Evolutionary conservation across 2,113 vertebrate genomes (phyloP).

Genomic region (Eurypyga helias): DNA sequence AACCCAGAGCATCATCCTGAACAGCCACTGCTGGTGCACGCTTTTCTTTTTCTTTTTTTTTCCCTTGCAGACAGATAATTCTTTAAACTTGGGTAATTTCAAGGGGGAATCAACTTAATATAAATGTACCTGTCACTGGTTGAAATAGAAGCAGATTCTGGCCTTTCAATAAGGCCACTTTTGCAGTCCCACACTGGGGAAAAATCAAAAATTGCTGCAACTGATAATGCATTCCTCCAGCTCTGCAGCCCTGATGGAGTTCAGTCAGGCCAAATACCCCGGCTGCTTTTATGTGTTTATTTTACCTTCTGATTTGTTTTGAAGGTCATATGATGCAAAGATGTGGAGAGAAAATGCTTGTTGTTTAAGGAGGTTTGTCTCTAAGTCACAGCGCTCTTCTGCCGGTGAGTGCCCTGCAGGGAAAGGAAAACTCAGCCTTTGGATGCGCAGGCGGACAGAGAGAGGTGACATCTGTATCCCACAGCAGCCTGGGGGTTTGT

Average conservation of each 20-base stretch:
- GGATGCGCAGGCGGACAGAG: not conserved
- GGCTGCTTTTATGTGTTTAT: slow-evolving; percentile 47
- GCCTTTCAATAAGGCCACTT: slow-evolving; percentile 59
- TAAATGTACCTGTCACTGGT: slow-evolving; percentile 55
- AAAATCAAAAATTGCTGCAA: slow-evolving; percentile 71
- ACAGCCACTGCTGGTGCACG: not conserved
- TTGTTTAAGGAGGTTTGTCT: not conserved
- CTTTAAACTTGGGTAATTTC: slow-evolving; percentile 69
- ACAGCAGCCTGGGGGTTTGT: not conserved
- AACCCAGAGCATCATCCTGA: slow-evolving; percentile 22
- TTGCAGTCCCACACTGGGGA: slow-evolving; percentile 58
- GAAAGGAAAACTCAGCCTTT: not conserved
- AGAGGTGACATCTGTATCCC: not conserved
- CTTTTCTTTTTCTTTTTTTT: not conserved
- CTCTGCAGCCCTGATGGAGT: slow-evolving; percentile 58
- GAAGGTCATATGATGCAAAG: slow-evolving; percentile 62
- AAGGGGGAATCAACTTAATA: slow-evolving; percentile 59
- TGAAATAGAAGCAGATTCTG: slow-evolving; percentile 60
- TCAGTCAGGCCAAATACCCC: slow-evolving; percentile 54
- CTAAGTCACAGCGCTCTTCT: not conserved
- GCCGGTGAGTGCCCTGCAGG: not conserved
- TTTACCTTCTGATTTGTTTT: slow-evolving; percentile 69
- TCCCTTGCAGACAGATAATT: slow-evolving; percentile 33
- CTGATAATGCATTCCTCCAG: slow-evolving; percentile 67
- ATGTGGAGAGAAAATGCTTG: not conserved